Conservation (phyloP, 1,140 invertebrate species). For the Diorhabda carinulata region DNA sequence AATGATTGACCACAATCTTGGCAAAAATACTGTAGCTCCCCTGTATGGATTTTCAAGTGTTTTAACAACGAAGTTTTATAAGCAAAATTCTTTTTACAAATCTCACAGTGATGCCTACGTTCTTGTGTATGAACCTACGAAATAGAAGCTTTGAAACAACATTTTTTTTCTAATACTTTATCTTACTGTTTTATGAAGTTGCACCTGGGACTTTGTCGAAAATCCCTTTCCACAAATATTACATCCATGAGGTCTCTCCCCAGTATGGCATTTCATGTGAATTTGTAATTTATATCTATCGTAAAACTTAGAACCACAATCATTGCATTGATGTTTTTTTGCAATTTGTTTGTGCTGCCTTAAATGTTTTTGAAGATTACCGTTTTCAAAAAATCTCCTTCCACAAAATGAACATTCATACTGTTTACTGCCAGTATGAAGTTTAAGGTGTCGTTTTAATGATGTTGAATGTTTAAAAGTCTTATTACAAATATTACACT, state of each 20-base stretch:
- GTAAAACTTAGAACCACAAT: conserved; percentile 59
- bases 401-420: conserved; percentile 69
- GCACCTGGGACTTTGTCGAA: conserved; percentile 50
- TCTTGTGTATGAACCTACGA: conserved; percentile 49
- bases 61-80: conserved; percentile 24
- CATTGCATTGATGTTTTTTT: conserved; percentile 55
- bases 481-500: conserved; percentile 25
- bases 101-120: conserved; percentile 51
- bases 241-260: conserved; percentile 62
- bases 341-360: conserved; percentile 49
- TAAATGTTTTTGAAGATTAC: conserved; percentile 58
- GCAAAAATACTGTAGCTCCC: conserved; percentile 23
- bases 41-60: conserved; percentile 27
- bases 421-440: conserved; percentile 67
- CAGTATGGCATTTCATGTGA: conserved; percentile 60
- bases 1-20: conserved; percentile 24
- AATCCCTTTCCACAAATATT: conserved; percentile 51
- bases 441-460: conserved; percentile 52
- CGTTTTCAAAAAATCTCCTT: conserved; percentile 63
- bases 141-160: background rate
- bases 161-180: background rate
- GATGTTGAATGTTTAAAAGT: conserved; percentile 23
- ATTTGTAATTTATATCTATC: conserved; percentile 54
- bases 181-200: conserved; percentile 45
- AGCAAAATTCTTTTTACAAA: conserved; percentile 55